Evolutionary conservation across 2,888 invertebrate species (phyloP), one percentile per base, ranked within the genome.

Genomic region (Strigamia maritima): DNA sequence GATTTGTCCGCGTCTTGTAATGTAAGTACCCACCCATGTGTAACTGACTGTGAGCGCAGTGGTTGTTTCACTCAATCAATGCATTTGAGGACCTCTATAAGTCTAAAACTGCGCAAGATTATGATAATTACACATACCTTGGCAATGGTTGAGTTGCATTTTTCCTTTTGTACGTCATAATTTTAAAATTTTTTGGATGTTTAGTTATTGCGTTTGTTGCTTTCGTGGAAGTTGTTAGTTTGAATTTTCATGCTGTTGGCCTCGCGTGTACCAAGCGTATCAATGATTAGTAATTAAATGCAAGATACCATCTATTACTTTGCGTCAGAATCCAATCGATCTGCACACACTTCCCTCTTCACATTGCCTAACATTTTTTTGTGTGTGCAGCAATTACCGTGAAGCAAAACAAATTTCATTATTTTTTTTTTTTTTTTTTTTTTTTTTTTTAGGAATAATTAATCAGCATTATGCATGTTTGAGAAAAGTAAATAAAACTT

Each of bases 271-370:
- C 22, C 60, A 19, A 60, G 4, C 24, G 19, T 60, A 60, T 60
- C 60, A 4, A 24, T 60, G 60, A 60, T 60, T 19, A 19, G 60
- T 60, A 60, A 60, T 60, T 60, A 60, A 60, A 60, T 60, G 60
- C 22, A 19, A 7, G 60, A 60, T 60, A 60, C 19, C 60, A 19
- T 60, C 60, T 60, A 19, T 8, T 60, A 2, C 2, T 2, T 60
- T 60, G 19, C 60, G 60, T 60, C 60, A 60, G 60, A n/a, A 12
- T 10, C 24, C 2, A 60, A 60, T 60, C 60, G 60, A 60, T 60
- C n/a, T 16, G 19, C 24, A 24, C 60, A 16, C 8, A 19, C 19
- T 24, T 60, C 24, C 60, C 60, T 7, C 60, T 60, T 60, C 2
- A 16, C 60, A 19, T 60, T 19, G 24, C 24, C 2, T 60, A 60